phyloP scores from a whole-genome alignment of 2,113 vertebrate species.

The Copsychus sechellarum region DNA sequence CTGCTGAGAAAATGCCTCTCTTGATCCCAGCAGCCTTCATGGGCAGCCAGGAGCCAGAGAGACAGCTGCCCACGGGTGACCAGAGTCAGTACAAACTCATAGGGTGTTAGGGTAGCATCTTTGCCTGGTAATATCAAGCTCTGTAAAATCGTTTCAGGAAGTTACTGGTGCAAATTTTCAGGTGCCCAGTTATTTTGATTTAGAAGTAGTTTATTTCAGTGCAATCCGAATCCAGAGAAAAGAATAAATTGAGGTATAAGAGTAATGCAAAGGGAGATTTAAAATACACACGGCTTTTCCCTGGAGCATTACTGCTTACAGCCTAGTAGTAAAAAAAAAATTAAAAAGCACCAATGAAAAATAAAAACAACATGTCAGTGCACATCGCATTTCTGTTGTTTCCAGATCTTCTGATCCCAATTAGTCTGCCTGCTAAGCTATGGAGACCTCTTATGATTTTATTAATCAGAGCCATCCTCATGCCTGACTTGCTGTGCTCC shows the following conservation, averaged over 20 bases:
- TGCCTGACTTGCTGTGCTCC: background rate
- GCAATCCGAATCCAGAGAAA: background rate
- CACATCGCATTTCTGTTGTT: background rate
- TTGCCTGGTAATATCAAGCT: background rate
- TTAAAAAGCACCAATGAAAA: background rate
- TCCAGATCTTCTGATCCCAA: background rate
- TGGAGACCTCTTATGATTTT: background rate
- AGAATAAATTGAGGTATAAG: background rate
- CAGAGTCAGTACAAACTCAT: rapidly evolving
- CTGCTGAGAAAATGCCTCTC: background rate
- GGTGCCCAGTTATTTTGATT: background rate
- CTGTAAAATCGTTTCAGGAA: background rate
- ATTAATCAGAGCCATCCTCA: background rate
- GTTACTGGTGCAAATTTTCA: background rate
- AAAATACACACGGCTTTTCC: background rate
- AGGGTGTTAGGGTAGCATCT: rapidly evolving
- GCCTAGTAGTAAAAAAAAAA: background rate
- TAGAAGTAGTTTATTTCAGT: background rate
- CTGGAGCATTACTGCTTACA: background rate
- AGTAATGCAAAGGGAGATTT: background rate
- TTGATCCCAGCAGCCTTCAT: background rate
- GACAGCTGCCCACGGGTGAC: rapidly evolving
- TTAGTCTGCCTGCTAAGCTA: background rate
- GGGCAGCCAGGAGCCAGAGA: background rate
- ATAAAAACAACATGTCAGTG: background rate